Conservation (phyloP, 2,113 vertebrate species). For the Lepus americanus region DNA sequence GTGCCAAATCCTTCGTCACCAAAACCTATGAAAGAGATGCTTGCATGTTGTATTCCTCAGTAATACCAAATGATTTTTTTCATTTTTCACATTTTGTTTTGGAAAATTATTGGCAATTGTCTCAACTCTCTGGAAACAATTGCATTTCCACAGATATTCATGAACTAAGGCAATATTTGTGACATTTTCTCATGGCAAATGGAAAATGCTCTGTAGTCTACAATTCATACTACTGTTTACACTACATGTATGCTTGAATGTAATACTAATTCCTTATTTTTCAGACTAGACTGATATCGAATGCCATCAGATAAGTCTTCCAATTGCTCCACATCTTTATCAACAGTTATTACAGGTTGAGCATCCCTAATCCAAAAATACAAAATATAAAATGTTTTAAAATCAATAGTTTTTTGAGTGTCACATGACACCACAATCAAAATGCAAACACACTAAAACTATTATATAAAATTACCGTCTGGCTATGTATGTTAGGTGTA, state of each 20-base stretch:
- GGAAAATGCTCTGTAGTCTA: neutral
- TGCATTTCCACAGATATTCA: conserved; percentile 30
- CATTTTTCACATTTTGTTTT: conserved; percentile 36
- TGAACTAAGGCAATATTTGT: neutral
- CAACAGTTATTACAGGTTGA: neutral
- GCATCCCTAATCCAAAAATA: neutral
- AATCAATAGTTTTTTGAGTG: neutral
- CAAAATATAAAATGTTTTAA: neutral
- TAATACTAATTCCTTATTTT: conserved; percentile 32
- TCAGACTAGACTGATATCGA: neutral
- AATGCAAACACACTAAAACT: neutral
- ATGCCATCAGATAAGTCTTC: neutral
- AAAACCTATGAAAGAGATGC: neutral
- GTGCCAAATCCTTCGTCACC: conserved; percentile 22
- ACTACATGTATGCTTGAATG: neutral
- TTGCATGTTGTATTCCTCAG: neutral
- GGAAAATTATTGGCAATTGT: neutral
- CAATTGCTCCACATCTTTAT: neutral
- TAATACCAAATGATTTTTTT: neutral
- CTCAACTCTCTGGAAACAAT: neutral
- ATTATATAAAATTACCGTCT: neutral
- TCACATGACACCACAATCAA: neutral
- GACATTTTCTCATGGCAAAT: neutral
- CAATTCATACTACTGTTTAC: neutral
- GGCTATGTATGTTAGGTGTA: neutral